phyloP scores from a whole-genome alignment of 2,888 invertebrate genomes.

The Troides aeacus region DNA sequence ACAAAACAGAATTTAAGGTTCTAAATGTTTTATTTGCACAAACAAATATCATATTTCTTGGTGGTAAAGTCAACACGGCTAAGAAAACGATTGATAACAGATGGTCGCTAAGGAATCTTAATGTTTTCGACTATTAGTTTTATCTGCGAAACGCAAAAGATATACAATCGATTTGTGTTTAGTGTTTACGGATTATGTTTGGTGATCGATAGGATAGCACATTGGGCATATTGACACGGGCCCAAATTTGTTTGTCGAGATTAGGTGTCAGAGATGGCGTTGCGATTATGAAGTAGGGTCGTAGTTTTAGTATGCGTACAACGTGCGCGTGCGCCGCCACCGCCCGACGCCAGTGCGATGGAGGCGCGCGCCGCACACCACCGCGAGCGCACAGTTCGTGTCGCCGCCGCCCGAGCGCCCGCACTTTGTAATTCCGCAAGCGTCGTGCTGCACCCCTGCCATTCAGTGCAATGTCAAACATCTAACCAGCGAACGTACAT shows the following conservation, averaged over 20 bases:
- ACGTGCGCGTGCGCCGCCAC: constrained; percentile 62
- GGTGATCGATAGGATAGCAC: constrained; percentile 68
- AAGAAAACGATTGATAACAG: constrained; percentile 11
- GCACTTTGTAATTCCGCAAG: constrained; percentile 51
- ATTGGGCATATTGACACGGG: constrained; percentile 59
- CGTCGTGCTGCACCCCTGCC: constrained; percentile 59
- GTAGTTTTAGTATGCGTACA: constrained; percentile 73
- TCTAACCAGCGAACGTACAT: constrained; percentile 43
- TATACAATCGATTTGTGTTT: constrained; percentile 59
- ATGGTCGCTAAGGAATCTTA: constrained; percentile 41
- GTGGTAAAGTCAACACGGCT: constrained; percentile 8
- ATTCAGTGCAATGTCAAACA: constrained; percentile 64
- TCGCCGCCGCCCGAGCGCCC: constrained; percentile 39
- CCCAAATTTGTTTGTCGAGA: constrained; percentile 65
- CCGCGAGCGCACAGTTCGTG: constrained; percentile 52
- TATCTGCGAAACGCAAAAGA: constrained; percentile 52
- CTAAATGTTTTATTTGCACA: background rate
- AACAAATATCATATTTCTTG: background rate
- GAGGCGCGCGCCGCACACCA: constrained; percentile 45
- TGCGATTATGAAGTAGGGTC: constrained; percentile 68
- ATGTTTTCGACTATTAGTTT: constrained; percentile 50
- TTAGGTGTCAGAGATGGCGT: constrained; percentile 60
- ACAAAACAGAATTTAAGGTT: too few species aligned
- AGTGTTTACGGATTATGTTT: constrained; percentile 60
- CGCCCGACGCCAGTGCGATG: constrained; percentile 67